Conservation (phyloP, 2,888 invertebrate genomes). For the Drosophila phalerata region DNA sequence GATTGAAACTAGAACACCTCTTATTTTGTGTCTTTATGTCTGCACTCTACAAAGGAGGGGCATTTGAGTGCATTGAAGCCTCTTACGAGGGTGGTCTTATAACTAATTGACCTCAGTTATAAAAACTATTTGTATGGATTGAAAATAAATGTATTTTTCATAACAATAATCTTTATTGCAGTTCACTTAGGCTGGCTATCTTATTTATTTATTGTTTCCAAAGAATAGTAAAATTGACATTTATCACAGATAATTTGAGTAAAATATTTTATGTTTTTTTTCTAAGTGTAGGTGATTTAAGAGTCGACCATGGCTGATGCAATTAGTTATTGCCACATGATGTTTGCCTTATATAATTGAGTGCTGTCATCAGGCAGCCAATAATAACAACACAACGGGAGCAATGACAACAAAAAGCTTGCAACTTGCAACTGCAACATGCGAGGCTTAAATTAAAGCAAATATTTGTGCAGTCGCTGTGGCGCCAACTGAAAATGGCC, state of each 20-base stretch:
- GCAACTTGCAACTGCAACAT: slow-evolving; percentile 63
- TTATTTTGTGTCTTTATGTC: background rate
- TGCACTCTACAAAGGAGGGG: background rate
- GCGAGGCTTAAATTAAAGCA: slow-evolving; percentile 77
- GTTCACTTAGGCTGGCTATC: too few relatives aligned
- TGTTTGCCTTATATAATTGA: slow-evolving; percentile 77
- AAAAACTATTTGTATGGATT: too few relatives aligned
- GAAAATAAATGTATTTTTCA: too few relatives aligned
- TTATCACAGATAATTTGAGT: too few relatives aligned
- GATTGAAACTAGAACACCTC: too few relatives aligned
- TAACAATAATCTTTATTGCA: too few relatives aligned
- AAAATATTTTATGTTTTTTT: too few relatives aligned
- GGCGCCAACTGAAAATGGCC: slow-evolving; percentile 69
- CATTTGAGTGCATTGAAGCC: background rate
- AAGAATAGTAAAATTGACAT: too few relatives aligned
- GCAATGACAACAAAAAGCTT: slow-evolving; percentile 23
- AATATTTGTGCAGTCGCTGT: slow-evolving; percentile 74
- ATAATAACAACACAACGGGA: slow-evolving; percentile 24
- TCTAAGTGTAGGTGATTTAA: slow-evolving; percentile 13
- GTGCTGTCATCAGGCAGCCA: slow-evolving; percentile 68
- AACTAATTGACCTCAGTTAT: too few relatives aligned
- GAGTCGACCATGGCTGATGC: slow-evolving; percentile 3
- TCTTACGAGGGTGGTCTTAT: too few relatives aligned
- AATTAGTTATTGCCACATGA: slow-evolving; percentile 30
- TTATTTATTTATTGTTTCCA: too few relatives aligned